These are phyloP conservation scores for Bambusicola thoracicus DNA, from an alignment of 2,113 vertebrate genomes.

Conservation along the genomic window DNA sequence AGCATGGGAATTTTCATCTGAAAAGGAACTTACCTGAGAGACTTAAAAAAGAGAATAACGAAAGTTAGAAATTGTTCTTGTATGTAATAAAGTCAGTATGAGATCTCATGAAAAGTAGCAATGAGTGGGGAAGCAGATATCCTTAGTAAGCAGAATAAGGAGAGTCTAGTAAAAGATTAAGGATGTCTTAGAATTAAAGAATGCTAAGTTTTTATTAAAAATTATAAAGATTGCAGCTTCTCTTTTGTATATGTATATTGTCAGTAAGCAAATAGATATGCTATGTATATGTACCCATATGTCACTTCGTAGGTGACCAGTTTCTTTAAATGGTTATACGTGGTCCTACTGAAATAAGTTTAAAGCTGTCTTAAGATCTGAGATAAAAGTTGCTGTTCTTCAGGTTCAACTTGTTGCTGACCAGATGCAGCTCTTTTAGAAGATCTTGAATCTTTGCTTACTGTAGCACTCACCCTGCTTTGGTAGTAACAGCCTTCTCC, in stretches of 20 bases:
- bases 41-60: not conserved
- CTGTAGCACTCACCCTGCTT: not conserved
- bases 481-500: not conserved
- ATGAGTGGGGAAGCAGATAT: not conserved
- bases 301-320: accelerated
- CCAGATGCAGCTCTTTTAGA: not conserved
- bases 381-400: not conserved
- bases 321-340: not conserved
- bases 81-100: not conserved
- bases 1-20: not conserved
- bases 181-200: not conserved
- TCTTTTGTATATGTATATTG: not conserved
- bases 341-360: not conserved
- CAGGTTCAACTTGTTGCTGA: not conserved
- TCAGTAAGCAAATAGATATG: not conserved
- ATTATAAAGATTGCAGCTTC: not conserved
- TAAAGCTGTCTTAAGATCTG: not conserved
- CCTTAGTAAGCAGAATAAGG: not conserved
- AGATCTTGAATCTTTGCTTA: not conserved
- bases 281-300: not conserved
- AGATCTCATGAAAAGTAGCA: not conserved
- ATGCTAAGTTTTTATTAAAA: not conserved
- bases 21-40: not conserved
- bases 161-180: not conserved
- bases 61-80: not conserved